Percentiles rank a stretch among this genome's conserved stretches.
Evolutionary conservation across 2,888 invertebrate genomes (phyloP).

Genomic region (Bembecia ichneumoniformis): DNA sequence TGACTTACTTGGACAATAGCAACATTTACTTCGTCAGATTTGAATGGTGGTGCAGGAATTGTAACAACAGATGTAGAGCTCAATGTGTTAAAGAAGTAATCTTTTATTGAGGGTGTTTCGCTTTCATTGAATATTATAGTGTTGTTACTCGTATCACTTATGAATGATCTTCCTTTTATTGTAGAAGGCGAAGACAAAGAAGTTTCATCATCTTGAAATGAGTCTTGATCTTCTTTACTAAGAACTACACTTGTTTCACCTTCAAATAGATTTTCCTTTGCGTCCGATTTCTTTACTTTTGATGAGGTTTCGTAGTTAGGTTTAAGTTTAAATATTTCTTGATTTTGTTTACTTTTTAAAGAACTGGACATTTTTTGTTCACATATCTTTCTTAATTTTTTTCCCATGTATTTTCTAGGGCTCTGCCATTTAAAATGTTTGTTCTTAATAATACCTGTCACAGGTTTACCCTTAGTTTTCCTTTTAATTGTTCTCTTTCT

Average conservation of each 20-base stretch:
- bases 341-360: slow-evolving; percentile 14
- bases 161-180: slow-evolving; percentile 14
- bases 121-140: slow-evolving; percentile 24
- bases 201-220: slow-evolving; percentile 12
- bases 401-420: slow-evolving; percentile 12
- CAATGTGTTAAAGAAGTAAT: slow-evolving; percentile 12
- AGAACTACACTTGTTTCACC: slow-evolving; percentile 4
- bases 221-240: slow-evolving; percentile 6
- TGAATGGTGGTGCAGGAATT: slow-evolving; percentile 9
- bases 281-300: slow-evolving; percentile 28
- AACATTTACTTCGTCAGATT: slow-evolving; percentile 30
- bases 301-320: slow-evolving; percentile 23
- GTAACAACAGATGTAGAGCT: slow-evolving; percentile 15
- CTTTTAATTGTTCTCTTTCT: neutral
- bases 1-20: slow-evolving; percentile 33
- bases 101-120: slow-evolving; percentile 12
- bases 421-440: slow-evolving; percentile 29
- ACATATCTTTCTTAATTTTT: slow-evolving; percentile 21
- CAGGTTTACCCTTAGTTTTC: slow-evolving; percentile 16
- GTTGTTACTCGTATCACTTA: slow-evolving; percentile 28
- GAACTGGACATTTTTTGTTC: slow-evolving; percentile 18
- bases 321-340: slow-evolving; percentile 12
- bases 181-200: slow-evolving; percentile 20
- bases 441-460: slow-evolving; percentile 20
- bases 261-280: slow-evolving; percentile 32